Base-by-base conservation (phyloP, 2,113 vertebrate genomes). In the Castor canadensis region DNA sequence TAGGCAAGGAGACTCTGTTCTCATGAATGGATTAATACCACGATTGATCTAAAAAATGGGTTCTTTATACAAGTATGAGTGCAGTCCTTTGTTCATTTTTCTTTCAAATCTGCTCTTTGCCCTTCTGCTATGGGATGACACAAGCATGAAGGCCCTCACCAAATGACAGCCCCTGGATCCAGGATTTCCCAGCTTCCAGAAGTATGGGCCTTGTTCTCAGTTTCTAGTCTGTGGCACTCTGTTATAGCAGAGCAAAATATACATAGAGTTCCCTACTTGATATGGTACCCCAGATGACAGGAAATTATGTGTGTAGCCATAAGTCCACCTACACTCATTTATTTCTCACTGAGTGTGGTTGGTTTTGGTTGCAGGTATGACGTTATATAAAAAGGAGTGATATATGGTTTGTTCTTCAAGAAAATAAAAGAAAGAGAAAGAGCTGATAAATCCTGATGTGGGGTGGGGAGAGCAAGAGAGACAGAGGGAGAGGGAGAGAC, bases 381-480 rank as follows among this genome's bases (percentile, higher is more conserved):
- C 1, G 3, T 7, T n/a, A 24, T 79, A 84, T 54, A 30, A 52
- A 56, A 77, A 47, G 32, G 22, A 76, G 17, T 60, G 47, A 58
- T 10, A 16, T 52, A 22, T 4, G 11, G 10, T 52, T 79, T 93
- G 24, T 89, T 82, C 12, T 84, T 93, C 17, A 80, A 20, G n/a
- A 87, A 93, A 52, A 5, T 45, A 10, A 9, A 75, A 28, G 15
- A 38, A 64, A 60, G 22, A 83, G 9, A 69, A 91, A 92, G 56
- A 58, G 13, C n/a, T 80, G 3, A 58, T 76, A 52, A 86, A 81
- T 72, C 49, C 60, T 97, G 9, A 58, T 15, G 10, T 24, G 35
- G 2, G 28, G 9, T 60, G 58, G 28, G n/a, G 16, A 22, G 0
- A 45, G 19, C 30, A 43, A 35, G 2, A 0, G 4, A 24, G 35